Evolutionary conservation across 2,113 vertebrate genomes (phyloP), one percentile per base, ranked within the genome.

Genomic region (Rallus limicola): DNA sequence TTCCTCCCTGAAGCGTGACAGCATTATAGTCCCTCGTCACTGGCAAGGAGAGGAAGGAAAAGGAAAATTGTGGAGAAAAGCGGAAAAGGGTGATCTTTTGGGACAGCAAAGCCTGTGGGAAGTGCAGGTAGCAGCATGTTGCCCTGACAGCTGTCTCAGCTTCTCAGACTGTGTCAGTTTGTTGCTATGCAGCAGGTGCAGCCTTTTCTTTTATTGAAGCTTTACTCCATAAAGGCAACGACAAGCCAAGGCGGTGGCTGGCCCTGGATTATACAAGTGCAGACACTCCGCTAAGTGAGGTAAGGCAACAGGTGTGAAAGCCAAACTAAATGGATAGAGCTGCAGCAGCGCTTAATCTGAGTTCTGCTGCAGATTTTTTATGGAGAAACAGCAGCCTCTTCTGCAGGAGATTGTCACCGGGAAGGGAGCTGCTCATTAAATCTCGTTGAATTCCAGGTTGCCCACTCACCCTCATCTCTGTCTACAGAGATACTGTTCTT

Each of bases 181-280:
- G 97, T 97, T 97, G 97, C 97, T 97, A 97, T 98, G 98, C 89
- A 97, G 98, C 98, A 98, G 97, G 98, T 98, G 98, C 98, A 98
- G 97, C 94, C 97, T 92, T 97, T 95, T 91, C 95, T 98, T 98
- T 97, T 96, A 88, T 97, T 97, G 97, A 97, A 97, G 97, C 97
- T 98, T 95, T 90, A 88, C 96, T 98, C 97, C 97, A 97, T 97
- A 97, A 96, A 98, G 97, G 95, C 97, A 97, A 93, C 95, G 58
- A 95, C 97, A 94, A 97, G 98, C 98, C 98, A 98, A 98, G 98
- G 97, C 98, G 97, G 97, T 93, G 97, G 96, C 97, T 97, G 97
- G 97, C 98, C 96, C 97, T 95, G 98, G 98, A 98, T 98, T 97
- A 98, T 95, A 97, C 97, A 97, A 98, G 98, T 93, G 97, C 97